Conservation (phyloP, 2,888 invertebrate genomes). For the Aelia acuminata region DNA sequence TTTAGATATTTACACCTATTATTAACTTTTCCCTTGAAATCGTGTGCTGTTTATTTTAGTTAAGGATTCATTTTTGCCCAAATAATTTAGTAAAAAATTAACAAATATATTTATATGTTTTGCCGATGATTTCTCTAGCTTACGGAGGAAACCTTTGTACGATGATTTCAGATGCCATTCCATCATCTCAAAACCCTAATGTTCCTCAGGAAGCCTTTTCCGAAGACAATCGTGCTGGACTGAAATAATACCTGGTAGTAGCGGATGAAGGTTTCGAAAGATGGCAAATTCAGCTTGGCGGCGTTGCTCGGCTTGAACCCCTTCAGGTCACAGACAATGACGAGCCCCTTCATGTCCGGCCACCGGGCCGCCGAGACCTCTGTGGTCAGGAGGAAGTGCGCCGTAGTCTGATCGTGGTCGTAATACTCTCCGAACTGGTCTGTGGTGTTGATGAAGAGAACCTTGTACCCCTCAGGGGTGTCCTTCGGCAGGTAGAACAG, state of each 20-base stretch:
- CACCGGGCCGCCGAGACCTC: not conserved
- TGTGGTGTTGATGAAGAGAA: not conserved
- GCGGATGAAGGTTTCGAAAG: not conserved
- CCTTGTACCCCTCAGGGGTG: not conserved
- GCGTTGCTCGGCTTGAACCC: not conserved
- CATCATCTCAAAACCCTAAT: too few species aligned
- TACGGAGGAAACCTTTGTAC: too few species aligned
- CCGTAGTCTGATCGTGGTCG: not conserved
- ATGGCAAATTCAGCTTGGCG: not conserved
- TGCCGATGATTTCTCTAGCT: too few species aligned
- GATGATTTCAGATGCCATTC: too few species aligned
- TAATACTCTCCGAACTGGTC: not conserved
- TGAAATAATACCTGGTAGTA: not conserved
- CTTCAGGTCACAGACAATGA: not conserved
- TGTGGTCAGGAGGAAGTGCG: not conserved
- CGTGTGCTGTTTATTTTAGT: too few species aligned
- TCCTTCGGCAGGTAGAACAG: not conserved
- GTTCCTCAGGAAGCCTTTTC: too few species aligned
- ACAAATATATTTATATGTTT: too few species aligned
- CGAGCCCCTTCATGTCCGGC: not conserved
- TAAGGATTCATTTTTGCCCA: too few species aligned
- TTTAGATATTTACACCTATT: too few species aligned
- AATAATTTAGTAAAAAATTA: too few species aligned
- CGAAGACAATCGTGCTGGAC: too few species aligned
- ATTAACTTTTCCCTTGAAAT: too few species aligned